phyloP scores from a whole-genome alignment of 2,797 vertebrate species.

The Helicolenus hilgendorfi region DNA sequence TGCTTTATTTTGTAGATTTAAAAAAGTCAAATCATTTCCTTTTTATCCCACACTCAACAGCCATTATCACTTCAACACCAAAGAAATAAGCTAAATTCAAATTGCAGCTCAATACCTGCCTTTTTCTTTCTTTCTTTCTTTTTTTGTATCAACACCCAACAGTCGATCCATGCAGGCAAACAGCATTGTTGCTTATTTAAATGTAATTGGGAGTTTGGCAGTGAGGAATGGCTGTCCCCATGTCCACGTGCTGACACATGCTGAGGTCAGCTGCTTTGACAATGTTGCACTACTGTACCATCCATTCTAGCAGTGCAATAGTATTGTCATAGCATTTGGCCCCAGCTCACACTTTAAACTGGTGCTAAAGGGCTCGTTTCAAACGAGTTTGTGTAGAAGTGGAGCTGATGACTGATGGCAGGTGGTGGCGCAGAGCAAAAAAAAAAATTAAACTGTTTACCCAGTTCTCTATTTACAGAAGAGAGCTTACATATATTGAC shows the following conservation, averaged over 20 bases:
- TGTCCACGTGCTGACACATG: slow-evolving; percentile 89
- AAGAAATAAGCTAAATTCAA: slow-evolving; percentile 2
- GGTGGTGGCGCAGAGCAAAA: slow-evolving; percentile 45
- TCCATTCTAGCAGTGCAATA: slow-evolving; percentile 99
- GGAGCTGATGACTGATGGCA: slow-evolving; percentile 67
- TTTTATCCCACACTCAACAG: neutral
- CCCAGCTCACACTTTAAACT: slow-evolving; percentile 73
- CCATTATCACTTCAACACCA: neutral
- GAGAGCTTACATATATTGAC: slow-evolving; percentile 35
- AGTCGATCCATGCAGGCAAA: slow-evolving; percentile 6
- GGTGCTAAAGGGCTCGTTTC: slow-evolving; percentile 50
- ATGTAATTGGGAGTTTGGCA: slow-evolving; percentile 66
- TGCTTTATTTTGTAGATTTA: neutral
- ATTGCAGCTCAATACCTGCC: neutral
- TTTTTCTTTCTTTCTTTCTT: neutral
- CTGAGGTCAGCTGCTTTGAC: slow-evolving; percentile 99
- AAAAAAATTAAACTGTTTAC: slow-evolving; percentile 59
- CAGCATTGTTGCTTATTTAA: slow-evolving; percentile 44
- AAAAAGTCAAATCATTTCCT: neutral
- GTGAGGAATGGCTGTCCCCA: slow-evolving; percentile 80
- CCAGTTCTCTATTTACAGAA: slow-evolving; percentile 66
- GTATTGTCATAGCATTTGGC: slow-evolving; percentile 99
- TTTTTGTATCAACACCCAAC: neutral
- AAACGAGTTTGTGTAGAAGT: slow-evolving; percentile 41
- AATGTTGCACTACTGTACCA: slow-evolving; percentile 99